Evolutionary conservation across 2,888 invertebrate genomes (phyloP), one percentile per base, ranked within the genome.

Genomic region (Rugalucina vietnamica): DNA sequence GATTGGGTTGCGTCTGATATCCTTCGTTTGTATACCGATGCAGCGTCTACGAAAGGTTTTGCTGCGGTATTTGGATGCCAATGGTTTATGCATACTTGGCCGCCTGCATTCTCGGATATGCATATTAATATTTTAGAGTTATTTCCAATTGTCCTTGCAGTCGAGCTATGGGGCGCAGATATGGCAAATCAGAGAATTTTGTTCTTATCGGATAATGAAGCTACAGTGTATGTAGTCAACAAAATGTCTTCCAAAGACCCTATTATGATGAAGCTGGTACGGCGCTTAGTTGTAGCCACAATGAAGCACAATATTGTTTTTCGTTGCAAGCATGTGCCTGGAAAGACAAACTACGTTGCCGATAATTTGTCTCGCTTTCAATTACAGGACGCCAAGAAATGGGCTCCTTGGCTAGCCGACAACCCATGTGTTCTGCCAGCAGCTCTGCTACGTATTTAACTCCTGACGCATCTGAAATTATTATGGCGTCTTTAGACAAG

Each of bases 201-300:
- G 37, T 79, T 86, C 36, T 39, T 79, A 32, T 73, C 76, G 29
- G 86, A 84, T 29, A 86, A 86, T 81, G 21, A 24, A 18, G 89
- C 88, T 32, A n/a, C n/a, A n/a, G n/a, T n/a, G n/a, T n/a, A n/a
- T n/a, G n/a, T n/a, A n/a, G n/a, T n/a, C n/a, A n/a, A n/a, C n/a
- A n/a, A 79, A 70, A 82, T 60, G 21, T 79, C 80, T 18, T 77
- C 76, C 5, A 72, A 72, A 72, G 54, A 69, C 36, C 32, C 34
- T 14, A 37, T 21, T 27, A 29, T 79, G 32, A 82, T 79, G 79
- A 70, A 65, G 65, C 43, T 85, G 18, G 73, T 85, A 1, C 18
- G 81, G 3, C 72, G 81, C n/a, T 65, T 76, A 3, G 85, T 81
- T n/a, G 24, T 85, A 14, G 50, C 73, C 8, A 34, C 71, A 0